Evolutionary conservation across 2,113 vertebrate species (phyloP).

Genomic region (Taxidea taxus): DNA sequence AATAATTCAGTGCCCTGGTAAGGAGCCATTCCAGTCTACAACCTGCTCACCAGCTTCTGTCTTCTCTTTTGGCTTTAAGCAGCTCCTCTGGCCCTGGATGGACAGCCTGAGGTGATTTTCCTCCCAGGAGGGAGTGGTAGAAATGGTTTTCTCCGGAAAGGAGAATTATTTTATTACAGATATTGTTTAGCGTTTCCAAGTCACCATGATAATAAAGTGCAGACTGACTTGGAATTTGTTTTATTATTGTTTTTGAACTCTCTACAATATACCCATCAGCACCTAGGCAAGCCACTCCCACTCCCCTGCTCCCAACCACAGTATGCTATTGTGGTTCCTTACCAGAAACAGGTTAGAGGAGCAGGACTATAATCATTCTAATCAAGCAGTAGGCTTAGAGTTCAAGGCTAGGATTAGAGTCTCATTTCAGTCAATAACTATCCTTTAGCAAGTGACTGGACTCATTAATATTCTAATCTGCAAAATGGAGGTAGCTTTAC

Average conservation of each 20-base stretch:
- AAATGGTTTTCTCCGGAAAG: background rate
- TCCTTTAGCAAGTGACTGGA: background rate
- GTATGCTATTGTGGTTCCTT: background rate
- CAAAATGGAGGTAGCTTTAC: background rate
- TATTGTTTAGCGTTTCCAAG: background rate
- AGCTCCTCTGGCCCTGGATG: background rate
- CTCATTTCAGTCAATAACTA: conserved; percentile 1
- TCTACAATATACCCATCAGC: background rate
- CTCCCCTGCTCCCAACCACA: background rate
- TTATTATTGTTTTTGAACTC: background rate
- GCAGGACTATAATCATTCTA: background rate
- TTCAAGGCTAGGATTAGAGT: conserved; percentile 8
- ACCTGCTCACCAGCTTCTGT: background rate
- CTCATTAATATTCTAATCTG: background rate
- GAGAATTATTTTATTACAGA: conserved; percentile 9
- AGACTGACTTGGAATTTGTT: background rate
- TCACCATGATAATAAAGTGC: background rate
- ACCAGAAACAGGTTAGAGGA: background rate
- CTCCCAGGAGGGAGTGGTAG: background rate
- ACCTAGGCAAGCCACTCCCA: background rate
- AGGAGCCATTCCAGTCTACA: background rate
- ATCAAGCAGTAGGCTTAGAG: background rate
- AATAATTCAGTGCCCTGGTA: conserved; percentile 20
- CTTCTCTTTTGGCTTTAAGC: background rate
- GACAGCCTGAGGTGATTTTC: background rate